phyloP scores from a whole-genome alignment of 2,113 vertebrate genomes.

The Psophia crepitans region DNA sequence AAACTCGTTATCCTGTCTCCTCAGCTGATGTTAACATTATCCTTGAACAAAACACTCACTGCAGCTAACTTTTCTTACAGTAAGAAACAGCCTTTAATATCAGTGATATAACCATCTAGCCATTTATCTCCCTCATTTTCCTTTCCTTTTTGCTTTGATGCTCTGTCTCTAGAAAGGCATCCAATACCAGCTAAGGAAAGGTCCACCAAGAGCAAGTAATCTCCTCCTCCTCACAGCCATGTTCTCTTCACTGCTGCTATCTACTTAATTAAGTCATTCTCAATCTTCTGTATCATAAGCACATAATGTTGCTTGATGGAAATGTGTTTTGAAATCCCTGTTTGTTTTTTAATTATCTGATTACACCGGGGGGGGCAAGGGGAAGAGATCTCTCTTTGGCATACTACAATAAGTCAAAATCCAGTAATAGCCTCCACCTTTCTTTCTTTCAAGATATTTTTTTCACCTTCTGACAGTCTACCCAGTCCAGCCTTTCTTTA shows the following conservation, averaged over 20 bases:
- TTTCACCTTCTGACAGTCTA: not conserved
- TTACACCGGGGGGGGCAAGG: not conserved
- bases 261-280: constrained; percentile 29
- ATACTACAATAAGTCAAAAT: not conserved
- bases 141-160: not conserved
- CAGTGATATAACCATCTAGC: not conserved
- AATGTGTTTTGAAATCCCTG: constrained; percentile 34
- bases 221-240: not conserved
- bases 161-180: not conserved
- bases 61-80: not conserved
- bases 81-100: not conserved
- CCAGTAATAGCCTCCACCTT: not conserved
- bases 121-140: not conserved
- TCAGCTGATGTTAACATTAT: not conserved
- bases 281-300: constrained; percentile 43
- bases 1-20: not conserved
- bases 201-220: not conserved
- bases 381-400: not conserved
- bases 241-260: not conserved
- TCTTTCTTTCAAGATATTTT: not conserved
- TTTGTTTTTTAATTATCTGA: constrained; percentile 55
- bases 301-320: constrained; percentile 17
- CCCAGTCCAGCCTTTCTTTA: not conserved
- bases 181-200: not conserved
- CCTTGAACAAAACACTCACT: not conserved